Conservation (phyloP, 2,888 invertebrate genomes). For the Cremastinae sp. region DNA sequence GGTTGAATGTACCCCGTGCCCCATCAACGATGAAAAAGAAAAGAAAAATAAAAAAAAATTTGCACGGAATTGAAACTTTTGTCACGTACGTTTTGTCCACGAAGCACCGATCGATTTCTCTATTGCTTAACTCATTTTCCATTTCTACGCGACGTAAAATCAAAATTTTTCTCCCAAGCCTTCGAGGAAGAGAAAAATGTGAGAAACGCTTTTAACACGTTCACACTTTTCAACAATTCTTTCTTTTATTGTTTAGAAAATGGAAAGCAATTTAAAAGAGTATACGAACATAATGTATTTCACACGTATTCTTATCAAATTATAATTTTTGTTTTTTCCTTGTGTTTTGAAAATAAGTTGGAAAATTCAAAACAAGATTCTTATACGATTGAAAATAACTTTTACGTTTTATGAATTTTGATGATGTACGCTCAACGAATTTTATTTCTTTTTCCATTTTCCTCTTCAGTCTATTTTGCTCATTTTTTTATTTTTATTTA, state of each 20-base stretch:
- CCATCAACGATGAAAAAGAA: not conserved
- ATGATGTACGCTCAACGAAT: not conserved
- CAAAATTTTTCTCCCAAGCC: not conserved
- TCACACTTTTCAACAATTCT: not conserved
- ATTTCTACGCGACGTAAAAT: slow-evolving; percentile 12
- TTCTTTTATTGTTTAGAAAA: not conserved
- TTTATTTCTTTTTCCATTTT: too few relatives aligned
- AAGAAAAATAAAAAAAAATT: not conserved
- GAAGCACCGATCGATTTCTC: slow-evolving; percentile 56
- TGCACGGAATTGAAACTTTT: slow-evolving; percentile 31
- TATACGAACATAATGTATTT: too few relatives aligned
- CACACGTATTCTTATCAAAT: too few relatives aligned
- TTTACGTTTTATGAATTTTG: not conserved
- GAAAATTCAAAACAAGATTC: too few relatives aligned
- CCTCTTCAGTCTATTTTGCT: not conserved
- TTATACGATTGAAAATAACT: not conserved
- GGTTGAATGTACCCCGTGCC: too few relatives aligned
- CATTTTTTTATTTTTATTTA: slow-evolving; percentile 3
- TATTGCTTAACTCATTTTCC: slow-evolving; percentile 50
- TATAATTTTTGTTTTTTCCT: too few relatives aligned
- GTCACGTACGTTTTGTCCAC: slow-evolving; percentile 34
- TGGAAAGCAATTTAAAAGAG: too few relatives aligned
- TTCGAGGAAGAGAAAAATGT: too few relatives aligned
- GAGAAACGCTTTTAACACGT: too few relatives aligned
- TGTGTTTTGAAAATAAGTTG: too few relatives aligned